Conservation (phyloP, 2,888 invertebrate species). For the Oasisia sp. region DNA sequence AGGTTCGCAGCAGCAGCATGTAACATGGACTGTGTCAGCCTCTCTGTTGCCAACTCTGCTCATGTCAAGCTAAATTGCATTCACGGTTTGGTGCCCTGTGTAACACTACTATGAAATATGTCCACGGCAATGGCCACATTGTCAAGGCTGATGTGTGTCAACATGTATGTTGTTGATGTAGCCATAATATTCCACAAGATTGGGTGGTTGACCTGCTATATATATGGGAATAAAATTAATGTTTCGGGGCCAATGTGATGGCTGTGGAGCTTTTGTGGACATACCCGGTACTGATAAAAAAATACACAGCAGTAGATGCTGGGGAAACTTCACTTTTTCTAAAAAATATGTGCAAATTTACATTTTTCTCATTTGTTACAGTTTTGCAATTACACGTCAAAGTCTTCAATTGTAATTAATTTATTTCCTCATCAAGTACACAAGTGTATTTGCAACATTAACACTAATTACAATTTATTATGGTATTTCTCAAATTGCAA, state of each 20-base stretch:
- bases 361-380: neutral
- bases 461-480: neutral
- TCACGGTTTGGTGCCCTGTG: neutral
- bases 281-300: neutral
- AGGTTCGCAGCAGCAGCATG: neutral
- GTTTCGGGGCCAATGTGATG: neutral
- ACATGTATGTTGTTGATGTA: neutral
- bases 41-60: neutral
- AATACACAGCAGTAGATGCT: neutral
- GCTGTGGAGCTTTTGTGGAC: neutral
- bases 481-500: neutral
- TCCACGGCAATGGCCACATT: neutral
- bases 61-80: conserved; percentile 4
- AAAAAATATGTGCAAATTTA: too few relatives aligned
- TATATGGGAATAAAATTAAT: neutral
- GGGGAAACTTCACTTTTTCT: neutral
- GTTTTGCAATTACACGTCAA: neutral
- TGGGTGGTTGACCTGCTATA: neutral
- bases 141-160: neutral
- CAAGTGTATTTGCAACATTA: neutral
- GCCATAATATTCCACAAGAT: neutral
- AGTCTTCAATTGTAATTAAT: neutral
- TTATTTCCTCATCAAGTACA: too few relatives aligned
- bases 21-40: neutral
- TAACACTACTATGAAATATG: neutral